Evolutionary conservation across 1,140 invertebrate species (phyloP).

Genomic region (Drosophila obscura): DNA sequence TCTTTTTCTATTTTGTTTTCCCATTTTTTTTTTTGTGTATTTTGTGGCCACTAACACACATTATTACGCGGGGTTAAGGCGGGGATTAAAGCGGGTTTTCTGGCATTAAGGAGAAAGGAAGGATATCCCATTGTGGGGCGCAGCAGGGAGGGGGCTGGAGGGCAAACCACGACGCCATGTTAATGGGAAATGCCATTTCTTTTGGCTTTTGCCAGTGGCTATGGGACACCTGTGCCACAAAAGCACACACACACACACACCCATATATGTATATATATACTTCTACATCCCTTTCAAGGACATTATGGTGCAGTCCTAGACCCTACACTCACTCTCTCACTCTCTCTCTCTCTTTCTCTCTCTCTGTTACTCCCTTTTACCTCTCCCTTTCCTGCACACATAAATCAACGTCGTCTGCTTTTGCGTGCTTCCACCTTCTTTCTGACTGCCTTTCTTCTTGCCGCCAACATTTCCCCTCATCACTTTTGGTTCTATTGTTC

Average conservation of each 20-base stretch:
- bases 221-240: constrained; percentile 67
- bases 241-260: constrained; percentile 1
- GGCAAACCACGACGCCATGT: not conserved
- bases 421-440: constrained; percentile 24
- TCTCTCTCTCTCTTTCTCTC: too few relatives aligned
- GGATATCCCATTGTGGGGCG: constrained; percentile 24
- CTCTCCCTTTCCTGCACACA: constrained; percentile 11
- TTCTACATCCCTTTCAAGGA: constrained; percentile 54
- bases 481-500: constrained; percentile 18
- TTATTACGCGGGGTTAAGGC: too few relatives aligned
- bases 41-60: constrained; percentile 11
- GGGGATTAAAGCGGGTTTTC: too few relatives aligned
- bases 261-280: constrained; percentile 11
- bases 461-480: constrained; percentile 25
- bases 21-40: not conserved
- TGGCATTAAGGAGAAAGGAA: constrained; percentile 18
- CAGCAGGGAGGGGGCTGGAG: not conserved
- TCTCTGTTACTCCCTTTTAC: too few relatives aligned
- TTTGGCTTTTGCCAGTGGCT: constrained; percentile 47
- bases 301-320: constrained; percentile 38
- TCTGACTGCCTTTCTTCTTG: not conserved
- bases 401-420: constrained; percentile 67
- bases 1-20: too few relatives aligned
- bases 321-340: not conserved
- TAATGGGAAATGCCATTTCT: constrained; percentile 27